phyloP scores from a whole-genome alignment of 2,113 vertebrate species.

The Sterrhoptilus dennistouni region DNA sequence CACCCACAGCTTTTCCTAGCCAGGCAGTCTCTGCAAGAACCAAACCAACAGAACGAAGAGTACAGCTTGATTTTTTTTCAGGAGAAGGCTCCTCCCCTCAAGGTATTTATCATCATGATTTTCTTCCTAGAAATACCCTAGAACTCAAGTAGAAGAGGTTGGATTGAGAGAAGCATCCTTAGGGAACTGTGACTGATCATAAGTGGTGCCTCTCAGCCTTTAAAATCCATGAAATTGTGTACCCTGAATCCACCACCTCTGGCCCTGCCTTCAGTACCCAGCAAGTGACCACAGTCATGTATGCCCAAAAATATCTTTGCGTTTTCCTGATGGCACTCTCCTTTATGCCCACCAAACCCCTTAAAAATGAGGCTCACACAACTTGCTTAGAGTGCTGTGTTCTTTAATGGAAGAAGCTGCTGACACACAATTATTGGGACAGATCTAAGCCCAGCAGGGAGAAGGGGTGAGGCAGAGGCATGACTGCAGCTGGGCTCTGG shows the following conservation, averaged over 20 bases:
- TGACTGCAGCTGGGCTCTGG: background rate
- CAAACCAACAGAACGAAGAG: background rate
- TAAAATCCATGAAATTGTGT: background rate
- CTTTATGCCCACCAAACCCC: background rate
- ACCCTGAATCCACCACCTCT: background rate
- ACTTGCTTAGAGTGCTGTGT: background rate
- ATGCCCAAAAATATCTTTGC: background rate
- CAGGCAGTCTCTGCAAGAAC: background rate
- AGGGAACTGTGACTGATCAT: background rate
- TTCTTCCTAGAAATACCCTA: background rate
- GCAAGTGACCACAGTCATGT: background rate
- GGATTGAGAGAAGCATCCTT: background rate
- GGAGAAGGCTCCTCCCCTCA: background rate
- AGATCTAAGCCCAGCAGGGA: fast-evolving
- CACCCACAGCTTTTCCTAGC: background rate
- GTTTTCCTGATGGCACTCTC: background rate
- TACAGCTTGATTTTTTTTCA: background rate
- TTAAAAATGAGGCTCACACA: background rate
- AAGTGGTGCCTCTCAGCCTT: background rate
- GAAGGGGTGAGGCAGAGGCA: background rate
- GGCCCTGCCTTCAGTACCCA: background rate
- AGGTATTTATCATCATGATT: background rate
- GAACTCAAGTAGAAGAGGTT: background rate
- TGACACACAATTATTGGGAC: too few species aligned
- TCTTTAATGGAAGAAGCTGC: background rate